Conservation (phyloP, 2,797 vertebrate species). For the Notamacropus eugenii region DNA sequence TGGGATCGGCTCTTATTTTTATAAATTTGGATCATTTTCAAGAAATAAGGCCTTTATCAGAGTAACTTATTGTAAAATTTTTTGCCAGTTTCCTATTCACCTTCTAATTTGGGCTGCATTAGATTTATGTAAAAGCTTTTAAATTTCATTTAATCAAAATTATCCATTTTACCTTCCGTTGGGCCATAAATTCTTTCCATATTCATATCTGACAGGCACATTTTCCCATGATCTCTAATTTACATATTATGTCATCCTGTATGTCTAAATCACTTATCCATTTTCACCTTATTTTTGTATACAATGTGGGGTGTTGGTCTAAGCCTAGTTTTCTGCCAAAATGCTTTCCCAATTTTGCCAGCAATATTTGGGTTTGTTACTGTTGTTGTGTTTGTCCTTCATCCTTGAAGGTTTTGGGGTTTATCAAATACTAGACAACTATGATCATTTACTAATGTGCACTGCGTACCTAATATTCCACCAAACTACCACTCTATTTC, state of each 20-base stretch:
- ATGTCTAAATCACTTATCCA: not conserved
- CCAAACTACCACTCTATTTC: not conserved
- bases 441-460: not conserved
- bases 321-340: not conserved
- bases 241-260: not conserved
- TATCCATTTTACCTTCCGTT: not conserved
- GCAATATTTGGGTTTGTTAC: not conserved
- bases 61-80: not conserved
- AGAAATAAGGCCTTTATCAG: not conserved
- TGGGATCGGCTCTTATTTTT: not conserved
- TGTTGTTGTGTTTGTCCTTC: not conserved
- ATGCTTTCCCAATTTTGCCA: not conserved
- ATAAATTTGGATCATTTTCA: not conserved
- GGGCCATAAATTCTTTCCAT: not conserved
- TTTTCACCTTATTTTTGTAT: not conserved
- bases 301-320: not conserved
- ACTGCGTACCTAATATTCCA: too few relatives aligned
- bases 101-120: not conserved
- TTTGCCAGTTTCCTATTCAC: not conserved
- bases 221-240: not conserved
- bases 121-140: not conserved
- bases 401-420: not conserved
- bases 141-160: not conserved
- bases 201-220: not conserved
- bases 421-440: not conserved